Base-by-base conservation (phyloP, 1,140 invertebrate species). In the Lepidurus arcticus region DNA sequence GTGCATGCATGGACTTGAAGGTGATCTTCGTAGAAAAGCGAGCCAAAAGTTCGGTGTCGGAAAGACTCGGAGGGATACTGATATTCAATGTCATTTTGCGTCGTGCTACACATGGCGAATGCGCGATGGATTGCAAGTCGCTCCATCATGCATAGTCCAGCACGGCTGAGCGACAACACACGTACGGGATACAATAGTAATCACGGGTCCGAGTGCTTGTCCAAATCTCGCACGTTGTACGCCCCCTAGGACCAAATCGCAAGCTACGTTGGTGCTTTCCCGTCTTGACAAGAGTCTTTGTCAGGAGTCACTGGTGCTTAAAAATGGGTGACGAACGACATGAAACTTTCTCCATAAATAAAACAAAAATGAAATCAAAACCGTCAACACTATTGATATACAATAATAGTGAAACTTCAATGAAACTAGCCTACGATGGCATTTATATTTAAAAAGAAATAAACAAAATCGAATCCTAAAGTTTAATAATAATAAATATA, bases 121-220 rank as follows among this genome's bases (percentile, higher is more conserved):
- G 16, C 9, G 21, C 16, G 53, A 21, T 65, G 53, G 53, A 21
- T 11, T 6, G 53, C 53, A 21, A 65, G 53, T 65, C 16, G 16
- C 53, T 16, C 53, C 53, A 21, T 65, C 53, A 21, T 65, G 53
- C 53, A 65, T 65, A 65, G 16, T 16, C 53, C 9, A 65, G 53
- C 53, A 65, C 16, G 53, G 5, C 21, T 13, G 53, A 65, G 53
- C 53, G 53, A n/a, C 53, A 65, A 65, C 16, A 13, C 53, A 65
- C 53, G 53, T 65, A 65, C 53, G 53, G 34, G 13, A 65, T 65
- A 65, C 53, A 65, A 65, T 13, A 65, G 13, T 65, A 65, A 65
- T 65, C 53, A 65, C 21, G 53, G 53, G 53, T 65, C 21, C 21
- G 53, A n/a, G n/a, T 65, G 6, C 53, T 65, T 65, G 53, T 65